phyloP scores from a whole-genome alignment of 2,888 invertebrate genomes.

The Heteromyza rotundicornis region DNA sequence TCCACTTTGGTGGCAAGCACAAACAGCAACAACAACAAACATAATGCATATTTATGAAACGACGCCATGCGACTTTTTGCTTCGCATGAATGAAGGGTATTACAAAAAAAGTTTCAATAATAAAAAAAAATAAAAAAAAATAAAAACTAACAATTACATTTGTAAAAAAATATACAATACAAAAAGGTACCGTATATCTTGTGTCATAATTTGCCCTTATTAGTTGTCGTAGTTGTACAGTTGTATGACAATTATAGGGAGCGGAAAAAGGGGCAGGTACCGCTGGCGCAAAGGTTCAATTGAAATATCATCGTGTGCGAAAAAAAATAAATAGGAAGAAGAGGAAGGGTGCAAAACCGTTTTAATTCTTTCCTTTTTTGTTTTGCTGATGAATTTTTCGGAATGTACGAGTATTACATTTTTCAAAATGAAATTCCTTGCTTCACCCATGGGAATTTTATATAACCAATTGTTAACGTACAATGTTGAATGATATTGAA shows the following conservation, averaged over 20 bases:
- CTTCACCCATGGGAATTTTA: no score
- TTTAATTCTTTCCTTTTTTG: no score
- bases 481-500: no score
- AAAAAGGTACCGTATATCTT: constrained; percentile 22
- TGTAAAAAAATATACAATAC: no score
- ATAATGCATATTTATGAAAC: constrained; percentile 2
- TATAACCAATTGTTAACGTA: no score
- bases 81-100: constrained; percentile 8
- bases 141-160: constrained; percentile 1
- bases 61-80: constrained; percentile 29
- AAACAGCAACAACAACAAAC: no score
- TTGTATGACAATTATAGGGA: constrained; percentile 20
- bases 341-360: constrained; percentile 1
- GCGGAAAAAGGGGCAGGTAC: constrained; percentile 24
- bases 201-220: constrained; percentile 42
- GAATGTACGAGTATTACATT: no score
- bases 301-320: constrained; percentile 25
- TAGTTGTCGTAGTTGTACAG: constrained; percentile 21
- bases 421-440: no score
- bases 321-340: no score
- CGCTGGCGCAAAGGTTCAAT: constrained; percentile 29
- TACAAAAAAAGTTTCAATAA: background rate
- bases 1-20: no score
- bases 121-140: constrained; percentile 2
- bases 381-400: no score